These are phyloP conservation scores for Anthopleura sola DNA, from an alignment of 64 coral and sea anemone species.

Conservation along the genomic window DNA sequence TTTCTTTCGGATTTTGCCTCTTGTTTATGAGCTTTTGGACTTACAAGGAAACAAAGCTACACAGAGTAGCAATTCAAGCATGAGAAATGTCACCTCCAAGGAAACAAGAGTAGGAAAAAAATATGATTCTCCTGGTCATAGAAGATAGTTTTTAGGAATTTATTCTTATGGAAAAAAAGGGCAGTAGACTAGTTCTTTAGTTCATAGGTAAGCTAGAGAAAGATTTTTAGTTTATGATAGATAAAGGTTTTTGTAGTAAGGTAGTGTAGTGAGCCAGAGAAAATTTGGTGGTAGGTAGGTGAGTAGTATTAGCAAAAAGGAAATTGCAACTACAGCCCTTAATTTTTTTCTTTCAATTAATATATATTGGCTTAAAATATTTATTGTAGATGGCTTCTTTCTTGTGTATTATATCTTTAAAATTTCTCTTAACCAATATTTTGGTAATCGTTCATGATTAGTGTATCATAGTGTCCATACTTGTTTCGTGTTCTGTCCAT, in stretches of 20 bases:
- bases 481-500: not conserved
- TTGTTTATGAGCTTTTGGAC: not conserved
- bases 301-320: not conserved
- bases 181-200: not conserved
- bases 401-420: not conserved
- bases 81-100: not conserved
- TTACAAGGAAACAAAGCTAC: not conserved
- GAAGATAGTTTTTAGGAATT: not conserved
- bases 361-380: constrained; percentile 3
- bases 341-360: constrained; percentile 9
- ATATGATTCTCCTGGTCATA: not conserved
- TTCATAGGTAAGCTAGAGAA: not conserved
- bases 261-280: not conserved
- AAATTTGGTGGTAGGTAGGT: not conserved
- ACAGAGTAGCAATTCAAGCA: not conserved
- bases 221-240: no score
- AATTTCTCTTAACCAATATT: not conserved
- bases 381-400: not conserved
- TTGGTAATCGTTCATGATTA: not conserved
- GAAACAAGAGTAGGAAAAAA: not conserved
- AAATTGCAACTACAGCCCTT: not conserved
- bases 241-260: no score
- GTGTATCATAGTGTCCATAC: not conserved
- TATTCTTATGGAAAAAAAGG: not conserved
- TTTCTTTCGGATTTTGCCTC: not conserved